Percentiles rank a stretch among this genome's conserved stretches.
These are phyloP conservation scores for Isichthys henryi DNA, from an alignment of 2,113 vertebrate genomes.

Conservation along the genomic window DNA sequence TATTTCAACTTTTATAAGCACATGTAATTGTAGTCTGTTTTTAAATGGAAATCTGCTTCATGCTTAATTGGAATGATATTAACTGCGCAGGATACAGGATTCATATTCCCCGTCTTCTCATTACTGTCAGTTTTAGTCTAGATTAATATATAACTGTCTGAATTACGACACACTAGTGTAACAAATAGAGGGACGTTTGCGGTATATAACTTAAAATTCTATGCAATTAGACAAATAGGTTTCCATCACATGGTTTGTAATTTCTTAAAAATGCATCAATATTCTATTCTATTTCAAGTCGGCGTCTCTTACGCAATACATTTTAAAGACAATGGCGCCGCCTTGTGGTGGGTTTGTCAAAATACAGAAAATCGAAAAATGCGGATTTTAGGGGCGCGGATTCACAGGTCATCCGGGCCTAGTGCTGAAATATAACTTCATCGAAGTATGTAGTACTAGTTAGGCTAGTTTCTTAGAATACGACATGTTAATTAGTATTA, in stretches of 20 bases:
- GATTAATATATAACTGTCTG: not conserved
- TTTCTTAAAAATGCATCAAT: not conserved
- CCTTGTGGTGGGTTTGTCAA: not conserved
- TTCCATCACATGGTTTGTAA: not conserved
- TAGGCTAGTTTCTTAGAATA: not conserved
- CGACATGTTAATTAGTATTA: not conserved
- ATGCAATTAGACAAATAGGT: not conserved
- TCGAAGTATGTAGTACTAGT: not conserved
- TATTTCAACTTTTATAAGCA: not conserved
- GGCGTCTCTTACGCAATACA: not conserved
- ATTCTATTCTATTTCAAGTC: not conserved
- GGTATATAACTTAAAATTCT: not conserved
- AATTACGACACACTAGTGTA: not conserved
- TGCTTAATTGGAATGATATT: not conserved
- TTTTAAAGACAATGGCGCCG: slow-evolving; percentile 1
- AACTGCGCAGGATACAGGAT: not conserved
- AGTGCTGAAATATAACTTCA: not conserved
- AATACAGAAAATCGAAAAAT: not conserved
- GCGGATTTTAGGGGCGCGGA: not conserved
- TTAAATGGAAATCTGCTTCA: not conserved
- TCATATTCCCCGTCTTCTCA: not conserved
- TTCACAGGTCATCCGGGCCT: not conserved
- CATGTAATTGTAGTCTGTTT: not conserved
- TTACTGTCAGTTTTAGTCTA: not conserved
- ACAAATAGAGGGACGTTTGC: not conserved